Conservation (phyloP, 2,888 invertebrate species). For the Rhamnusium bicolor region DNA sequence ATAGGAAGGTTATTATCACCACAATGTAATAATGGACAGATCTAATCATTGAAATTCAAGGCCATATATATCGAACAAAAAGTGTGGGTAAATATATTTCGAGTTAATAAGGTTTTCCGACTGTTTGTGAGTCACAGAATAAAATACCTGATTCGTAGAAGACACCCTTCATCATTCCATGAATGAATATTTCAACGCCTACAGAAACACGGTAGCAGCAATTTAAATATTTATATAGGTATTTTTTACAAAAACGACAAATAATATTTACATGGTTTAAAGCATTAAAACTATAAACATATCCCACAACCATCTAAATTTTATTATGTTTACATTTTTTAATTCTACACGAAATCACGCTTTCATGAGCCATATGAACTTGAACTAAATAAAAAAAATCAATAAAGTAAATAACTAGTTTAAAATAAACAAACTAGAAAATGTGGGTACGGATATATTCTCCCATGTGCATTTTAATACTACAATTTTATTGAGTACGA, state of each 20-base stretch:
- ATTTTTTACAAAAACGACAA: constrained; percentile 6
- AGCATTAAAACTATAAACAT: constrained; percentile 12
- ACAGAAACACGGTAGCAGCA: background rate
- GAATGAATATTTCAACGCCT: constrained; percentile 17
- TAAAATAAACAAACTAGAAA: background rate
- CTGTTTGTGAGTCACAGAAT: background rate
- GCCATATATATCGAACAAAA: background rate
- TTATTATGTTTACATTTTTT: constrained; percentile 7
- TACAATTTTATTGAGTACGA: background rate
- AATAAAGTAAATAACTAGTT: background rate
- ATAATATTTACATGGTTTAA: background rate
- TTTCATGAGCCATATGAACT: background rate
- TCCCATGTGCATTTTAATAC: background rate
- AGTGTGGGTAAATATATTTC: background rate
- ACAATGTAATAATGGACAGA: background rate
- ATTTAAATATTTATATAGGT: background rate
- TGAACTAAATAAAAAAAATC: background rate
- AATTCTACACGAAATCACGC: background rate
- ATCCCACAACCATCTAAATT: background rate
- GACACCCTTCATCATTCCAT: background rate
- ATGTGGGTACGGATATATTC: background rate
- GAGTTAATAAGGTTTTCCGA: background rate
- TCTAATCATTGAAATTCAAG: background rate
- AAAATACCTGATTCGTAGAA: constrained; percentile 7
- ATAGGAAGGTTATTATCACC: no score